Conservation (phyloP, 2,113 vertebrate species). For the Gopherus evgoodei region DNA sequence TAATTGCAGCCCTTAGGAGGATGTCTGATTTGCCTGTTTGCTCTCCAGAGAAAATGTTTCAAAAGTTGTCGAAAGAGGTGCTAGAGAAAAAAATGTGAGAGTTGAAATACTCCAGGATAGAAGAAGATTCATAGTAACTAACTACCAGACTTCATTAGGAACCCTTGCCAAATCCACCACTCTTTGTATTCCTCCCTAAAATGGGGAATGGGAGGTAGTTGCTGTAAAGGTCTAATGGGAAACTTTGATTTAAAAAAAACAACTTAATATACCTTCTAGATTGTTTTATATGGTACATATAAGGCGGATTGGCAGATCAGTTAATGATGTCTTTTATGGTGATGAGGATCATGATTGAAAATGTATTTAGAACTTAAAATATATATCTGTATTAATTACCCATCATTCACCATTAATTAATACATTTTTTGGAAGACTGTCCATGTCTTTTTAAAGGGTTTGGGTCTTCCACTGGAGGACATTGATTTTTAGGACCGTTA, state of each 20-base stretch:
- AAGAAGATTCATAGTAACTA: background rate
- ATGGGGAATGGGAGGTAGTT: background rate
- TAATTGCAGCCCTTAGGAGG: background rate
- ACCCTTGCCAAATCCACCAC: background rate
- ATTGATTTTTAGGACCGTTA: background rate
- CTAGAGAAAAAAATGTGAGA: background rate
- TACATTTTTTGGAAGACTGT: background rate
- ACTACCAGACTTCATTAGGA: background rate
- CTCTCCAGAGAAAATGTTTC: background rate
- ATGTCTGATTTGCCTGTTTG: background rate
- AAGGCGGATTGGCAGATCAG: background rate
- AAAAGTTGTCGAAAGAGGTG: constrained; percentile 1
- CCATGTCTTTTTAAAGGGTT: background rate
- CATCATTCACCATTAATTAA: background rate
- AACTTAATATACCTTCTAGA: background rate
- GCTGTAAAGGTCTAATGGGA: background rate
- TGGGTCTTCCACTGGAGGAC: background rate
- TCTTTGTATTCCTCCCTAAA: background rate
- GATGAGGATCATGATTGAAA: background rate
- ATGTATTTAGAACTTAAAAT: background rate
- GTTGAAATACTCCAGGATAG: background rate
- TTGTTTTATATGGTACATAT: background rate
- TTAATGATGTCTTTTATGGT: background rate
- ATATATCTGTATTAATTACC: background rate
- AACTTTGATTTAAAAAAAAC: background rate